Conservation (phyloP, 2,888 invertebrate genomes). For the Epinotia demarniana region DNA sequence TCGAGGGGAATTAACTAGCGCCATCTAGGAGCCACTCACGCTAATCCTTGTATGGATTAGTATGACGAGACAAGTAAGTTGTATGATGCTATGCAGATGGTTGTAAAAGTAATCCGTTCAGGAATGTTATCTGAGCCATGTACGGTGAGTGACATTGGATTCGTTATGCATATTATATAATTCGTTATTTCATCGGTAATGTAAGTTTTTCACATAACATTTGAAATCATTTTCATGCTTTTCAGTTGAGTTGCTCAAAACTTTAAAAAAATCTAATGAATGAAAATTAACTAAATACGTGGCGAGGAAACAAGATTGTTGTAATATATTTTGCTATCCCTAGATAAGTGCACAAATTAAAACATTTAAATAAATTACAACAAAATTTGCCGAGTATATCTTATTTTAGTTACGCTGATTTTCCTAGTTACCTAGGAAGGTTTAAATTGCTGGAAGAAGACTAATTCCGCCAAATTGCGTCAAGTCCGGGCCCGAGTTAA, state of each 20-base stretch:
- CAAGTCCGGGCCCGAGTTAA: slow-evolving; percentile 40
- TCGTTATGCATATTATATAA: slow-evolving; percentile 12
- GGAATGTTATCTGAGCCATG: slow-evolving; percentile 28
- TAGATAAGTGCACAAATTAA: not conserved
- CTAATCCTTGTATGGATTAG: slow-evolving; percentile 38
- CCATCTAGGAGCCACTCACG: slow-evolving; percentile 24
- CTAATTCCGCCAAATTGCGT: slow-evolving; percentile 37
- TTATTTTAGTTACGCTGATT: slow-evolving; percentile 10
- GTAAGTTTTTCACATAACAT: not conserved
- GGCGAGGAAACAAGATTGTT: not conserved
- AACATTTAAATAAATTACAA: not conserved
- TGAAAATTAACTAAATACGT: not conserved
- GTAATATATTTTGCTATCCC: not conserved
- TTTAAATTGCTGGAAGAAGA: slow-evolving; percentile 15
- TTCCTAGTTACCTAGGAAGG: slow-evolving; percentile 4
- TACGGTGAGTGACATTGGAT: slow-evolving; percentile 16
- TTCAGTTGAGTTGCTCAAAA: not conserved
- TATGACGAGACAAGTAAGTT: slow-evolving; percentile 11
- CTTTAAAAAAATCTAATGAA: not conserved
- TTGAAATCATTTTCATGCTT: not conserved
- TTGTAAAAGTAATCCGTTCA: slow-evolving; percentile 37
- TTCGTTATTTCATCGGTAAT: not conserved
- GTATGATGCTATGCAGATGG: slow-evolving; percentile 36
- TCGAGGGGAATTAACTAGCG: slow-evolving; percentile 44
- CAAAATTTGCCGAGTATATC: not conserved